Evolutionary conservation across 1,140 invertebrate species (phyloP).

Genomic region (Diuraphis noxia): DNA sequence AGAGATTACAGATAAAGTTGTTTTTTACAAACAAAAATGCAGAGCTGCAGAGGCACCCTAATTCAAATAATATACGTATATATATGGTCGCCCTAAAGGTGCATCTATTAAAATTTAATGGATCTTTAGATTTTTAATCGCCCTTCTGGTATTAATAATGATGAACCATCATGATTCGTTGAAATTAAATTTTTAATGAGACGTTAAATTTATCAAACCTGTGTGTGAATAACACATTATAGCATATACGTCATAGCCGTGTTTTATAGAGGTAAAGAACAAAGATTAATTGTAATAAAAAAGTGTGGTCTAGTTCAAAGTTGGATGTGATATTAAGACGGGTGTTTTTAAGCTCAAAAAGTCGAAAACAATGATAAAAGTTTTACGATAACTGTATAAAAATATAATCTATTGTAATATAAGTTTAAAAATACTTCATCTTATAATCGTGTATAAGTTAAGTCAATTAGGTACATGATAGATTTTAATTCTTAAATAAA

Average conservation of each 20-base stretch:
- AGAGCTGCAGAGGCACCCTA: neutral
- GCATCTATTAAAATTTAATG: neutral
- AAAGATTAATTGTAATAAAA: neutral
- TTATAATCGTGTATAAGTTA: neutral
- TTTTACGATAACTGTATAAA: neutral
- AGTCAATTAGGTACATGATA: too few relatives aligned
- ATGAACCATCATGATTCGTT: neutral
- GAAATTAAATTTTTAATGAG: neutral
- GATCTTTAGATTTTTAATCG: neutral
- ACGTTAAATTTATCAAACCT: neutral
- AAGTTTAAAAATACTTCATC: neutral
- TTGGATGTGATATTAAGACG: neutral
- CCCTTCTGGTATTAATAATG: neutral
- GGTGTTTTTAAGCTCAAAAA: too few relatives aligned
- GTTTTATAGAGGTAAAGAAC: neutral
- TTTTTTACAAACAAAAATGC: neutral
- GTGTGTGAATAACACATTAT: neutral
- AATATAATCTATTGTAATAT: neutral
- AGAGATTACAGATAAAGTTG: neutral
- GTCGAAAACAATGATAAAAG: neutral
- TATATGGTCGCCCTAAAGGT: too few relatives aligned
- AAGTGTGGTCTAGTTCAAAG: neutral
- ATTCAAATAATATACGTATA: neutral
- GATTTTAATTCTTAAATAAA: too few relatives aligned
- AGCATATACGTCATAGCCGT: neutral